Base-by-base conservation (phyloP, 1,140 invertebrate genomes). In the Drosophila sucinea region DNA sequence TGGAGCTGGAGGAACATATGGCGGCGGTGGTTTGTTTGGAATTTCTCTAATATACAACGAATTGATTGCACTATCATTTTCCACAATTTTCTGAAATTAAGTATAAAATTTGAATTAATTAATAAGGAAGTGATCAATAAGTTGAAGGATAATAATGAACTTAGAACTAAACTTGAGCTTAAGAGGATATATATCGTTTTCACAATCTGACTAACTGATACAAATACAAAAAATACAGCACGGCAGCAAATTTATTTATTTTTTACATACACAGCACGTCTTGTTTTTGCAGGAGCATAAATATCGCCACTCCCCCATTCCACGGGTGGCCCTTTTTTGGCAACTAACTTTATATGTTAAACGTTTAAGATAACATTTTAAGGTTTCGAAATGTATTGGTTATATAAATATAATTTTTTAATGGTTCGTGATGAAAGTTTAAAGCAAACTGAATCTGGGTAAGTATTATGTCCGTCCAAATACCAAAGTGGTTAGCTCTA, bases 1-100 rank as follows among this genome's bases (percentile, higher is more conserved):
- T 47, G 77, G 77, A 7, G 77, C 77, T 11, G 77, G 77, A 7
- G 80, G 80, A 25, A 77, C 70, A 67, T 82, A 82, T 5, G 80
- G 80, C 4, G 80, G 80, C 8, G 80, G 80, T 17, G 80, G 80
- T 65, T 83, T 83, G 55, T 83, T 83, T 7, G 80, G 80, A 27
- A 83, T 83, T 67, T 80, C 80, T 30, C 77, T 67, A 4, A 79
- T 55, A 47, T 73, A 72, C 60, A 77, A 60, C 56, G 62, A 76
- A 23, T 73, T 70, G 17, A 35, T 35, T 4, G 32, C 3, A 23
- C 7, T 11, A 25, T 3, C 32, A 6, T 58, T 35, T 23, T 4
- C 23, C 3, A 35, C 32, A 6, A 35, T 25, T 58, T 35, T 35
- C 56, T 58, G n/a, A 11, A 58, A 55, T 27, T 27, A 47, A 23